phyloP scores from a whole-genome alignment of 2,888 invertebrate genomes.

The Calliphora vomitoria region DNA sequence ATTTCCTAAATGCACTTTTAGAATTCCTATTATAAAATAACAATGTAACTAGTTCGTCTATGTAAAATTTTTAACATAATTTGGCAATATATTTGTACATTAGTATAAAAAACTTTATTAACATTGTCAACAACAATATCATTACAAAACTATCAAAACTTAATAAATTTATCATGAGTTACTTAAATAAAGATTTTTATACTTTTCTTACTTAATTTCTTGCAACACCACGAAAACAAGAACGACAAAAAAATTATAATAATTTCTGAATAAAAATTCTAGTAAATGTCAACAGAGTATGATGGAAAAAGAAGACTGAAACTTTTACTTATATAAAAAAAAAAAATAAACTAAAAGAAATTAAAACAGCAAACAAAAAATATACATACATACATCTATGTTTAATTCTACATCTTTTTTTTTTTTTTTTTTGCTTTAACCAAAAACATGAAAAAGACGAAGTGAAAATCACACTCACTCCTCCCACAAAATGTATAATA shows the following conservation, averaged over 20 bases:
- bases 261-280: constrained; percentile 7
- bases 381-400: not conserved
- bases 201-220: not conserved
- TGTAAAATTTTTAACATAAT: too few relatives aligned
- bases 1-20: too few relatives aligned
- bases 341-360: not conserved
- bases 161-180: constrained; percentile 59
- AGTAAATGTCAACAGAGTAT: not conserved
- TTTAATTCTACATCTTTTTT: not conserved
- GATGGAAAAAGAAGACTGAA: not conserved
- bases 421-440: not conserved
- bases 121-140: constrained; percentile 21
- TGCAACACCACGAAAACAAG: not conserved
- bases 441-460: not conserved
- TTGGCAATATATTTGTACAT: not conserved
- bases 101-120: constrained; percentile 27
- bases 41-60: too few relatives aligned
- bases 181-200: not conserved
- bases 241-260: not conserved
- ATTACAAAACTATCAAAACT: constrained; percentile 47
- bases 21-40: too few relatives aligned
- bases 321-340: constrained; percentile 4
- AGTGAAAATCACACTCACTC: not conserved
- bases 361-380: not conserved
- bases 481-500: constrained; percentile 21